Percentiles rank a stretch among this genome's conserved stretches.
Conservation (phyloP, 2,113 vertebrate genomes). For the Tragulus kanchil region DNA sequence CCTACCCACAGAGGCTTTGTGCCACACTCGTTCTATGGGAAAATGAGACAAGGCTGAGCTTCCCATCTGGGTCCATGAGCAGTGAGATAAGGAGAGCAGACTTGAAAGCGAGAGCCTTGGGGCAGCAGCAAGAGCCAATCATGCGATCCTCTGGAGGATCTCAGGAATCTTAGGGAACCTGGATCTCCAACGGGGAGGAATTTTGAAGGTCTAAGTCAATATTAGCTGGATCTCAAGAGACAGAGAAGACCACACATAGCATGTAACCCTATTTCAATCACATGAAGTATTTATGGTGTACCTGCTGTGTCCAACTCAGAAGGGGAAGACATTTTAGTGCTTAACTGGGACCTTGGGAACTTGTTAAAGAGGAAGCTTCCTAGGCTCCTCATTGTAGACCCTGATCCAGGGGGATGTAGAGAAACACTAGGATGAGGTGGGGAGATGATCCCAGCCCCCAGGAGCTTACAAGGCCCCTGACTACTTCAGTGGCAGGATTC, state of each 20-base stretch:
- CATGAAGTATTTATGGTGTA: background rate
- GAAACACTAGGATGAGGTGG: background rate
- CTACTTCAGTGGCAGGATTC: background rate
- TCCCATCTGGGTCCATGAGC: background rate
- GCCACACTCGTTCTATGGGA: background rate
- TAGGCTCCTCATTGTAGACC: background rate
- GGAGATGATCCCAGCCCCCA: background rate
- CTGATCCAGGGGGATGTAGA: background rate
- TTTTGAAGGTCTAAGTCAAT: background rate
- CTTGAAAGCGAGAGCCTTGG: background rate
- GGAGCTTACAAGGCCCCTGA: background rate
- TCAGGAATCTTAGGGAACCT: background rate
- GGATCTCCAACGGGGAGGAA: background rate
- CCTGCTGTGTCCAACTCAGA: background rate
- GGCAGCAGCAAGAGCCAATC: background rate
- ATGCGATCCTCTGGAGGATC: background rate
- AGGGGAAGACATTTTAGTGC: background rate
- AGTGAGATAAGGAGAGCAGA: background rate
- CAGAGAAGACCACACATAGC: background rate
- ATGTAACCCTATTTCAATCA: background rate
- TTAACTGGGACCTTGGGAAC: background rate
- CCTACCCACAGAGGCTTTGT: background rate
- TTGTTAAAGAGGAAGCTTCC: background rate
- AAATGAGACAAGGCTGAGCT: conserved; percentile 40
- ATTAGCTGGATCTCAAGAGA: background rate